Evolutionary conservation across 2,888 invertebrate genomes (phyloP).

Genomic region (Diadegma fenestrale): DNA sequence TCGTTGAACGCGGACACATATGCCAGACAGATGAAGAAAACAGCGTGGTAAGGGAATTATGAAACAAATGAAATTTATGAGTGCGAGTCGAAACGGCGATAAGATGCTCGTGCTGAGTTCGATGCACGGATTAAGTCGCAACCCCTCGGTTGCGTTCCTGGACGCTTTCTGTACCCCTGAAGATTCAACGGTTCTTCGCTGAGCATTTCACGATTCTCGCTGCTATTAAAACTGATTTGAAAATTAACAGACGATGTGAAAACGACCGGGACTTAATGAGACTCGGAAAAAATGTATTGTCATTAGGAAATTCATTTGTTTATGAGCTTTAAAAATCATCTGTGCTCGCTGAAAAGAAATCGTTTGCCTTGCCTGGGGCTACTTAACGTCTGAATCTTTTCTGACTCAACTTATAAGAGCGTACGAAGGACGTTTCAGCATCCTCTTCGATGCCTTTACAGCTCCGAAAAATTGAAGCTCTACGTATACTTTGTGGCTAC

Average conservation of each 20-base stretch:
- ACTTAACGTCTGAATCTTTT: not conserved
- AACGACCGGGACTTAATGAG: not conserved
- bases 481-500: constrained; percentile 1
- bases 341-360: not conserved
- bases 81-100: constrained; percentile 8
- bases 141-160: constrained; percentile 37
- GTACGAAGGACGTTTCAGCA: not conserved
- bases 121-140: constrained; percentile 26
- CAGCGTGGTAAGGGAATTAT: constrained; percentile 27
- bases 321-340: not conserved
- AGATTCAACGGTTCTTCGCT: constrained; percentile 12
- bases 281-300: not conserved
- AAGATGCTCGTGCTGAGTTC: constrained; percentile 13
- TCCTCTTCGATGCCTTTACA: not conserved
- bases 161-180: constrained; percentile 3
- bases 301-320: not conserved
- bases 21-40: constrained; percentile 21
- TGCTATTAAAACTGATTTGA: not conserved
- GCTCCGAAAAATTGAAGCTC: not conserved
- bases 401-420: not conserved
- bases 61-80: constrained; percentile 16
- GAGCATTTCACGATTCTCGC: not conserved
- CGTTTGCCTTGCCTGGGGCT: not conserved
- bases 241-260: not conserved
- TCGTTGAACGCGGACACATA: constrained; percentile 36